Conservation (phyloP, 2,113 vertebrate species). For the Lophius piscatorius region DNA sequence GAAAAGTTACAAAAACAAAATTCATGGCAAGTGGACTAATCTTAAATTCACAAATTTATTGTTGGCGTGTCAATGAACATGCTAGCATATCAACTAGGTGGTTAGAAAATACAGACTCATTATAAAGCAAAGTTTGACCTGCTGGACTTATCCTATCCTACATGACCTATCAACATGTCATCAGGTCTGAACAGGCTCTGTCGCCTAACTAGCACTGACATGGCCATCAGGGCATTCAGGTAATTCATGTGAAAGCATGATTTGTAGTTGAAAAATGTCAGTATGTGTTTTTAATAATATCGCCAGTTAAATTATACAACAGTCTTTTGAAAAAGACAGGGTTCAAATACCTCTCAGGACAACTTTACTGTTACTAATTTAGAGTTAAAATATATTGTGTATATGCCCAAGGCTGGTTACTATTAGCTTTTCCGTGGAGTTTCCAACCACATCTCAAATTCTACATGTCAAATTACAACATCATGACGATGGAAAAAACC, state of each 20-base stretch:
- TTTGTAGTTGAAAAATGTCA: conserved; percentile 38
- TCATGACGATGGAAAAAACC: background rate
- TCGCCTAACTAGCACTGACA: conserved; percentile 57
- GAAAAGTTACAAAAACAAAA: too few relatives aligned
- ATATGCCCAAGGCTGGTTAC: background rate
- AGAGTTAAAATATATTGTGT: background rate
- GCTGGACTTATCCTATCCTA: too few relatives aligned
- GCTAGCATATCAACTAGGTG: too few relatives aligned
- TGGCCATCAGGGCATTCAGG: conserved; percentile 34
- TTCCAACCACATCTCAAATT: background rate
- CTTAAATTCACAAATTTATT: too few relatives aligned
- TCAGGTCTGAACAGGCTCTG: background rate
- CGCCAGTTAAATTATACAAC: conserved; percentile 1
- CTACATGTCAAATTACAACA: too few relatives aligned
- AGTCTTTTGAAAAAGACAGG: conserved; percentile 5
- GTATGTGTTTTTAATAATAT: conserved; percentile 8
- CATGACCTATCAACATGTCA: too few relatives aligned
- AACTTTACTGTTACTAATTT: background rate
- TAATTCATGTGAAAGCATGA: conserved; percentile 7
- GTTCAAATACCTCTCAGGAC: background rate
- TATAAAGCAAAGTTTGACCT: too few relatives aligned
- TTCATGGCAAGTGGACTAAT: too few relatives aligned
- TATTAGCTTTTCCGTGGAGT: background rate
- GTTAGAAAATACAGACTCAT: too few relatives aligned
- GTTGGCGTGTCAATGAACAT: too few relatives aligned